phyloP scores from a whole-genome alignment of 2,888 invertebrate species.

The Morpho achilles region DNA sequence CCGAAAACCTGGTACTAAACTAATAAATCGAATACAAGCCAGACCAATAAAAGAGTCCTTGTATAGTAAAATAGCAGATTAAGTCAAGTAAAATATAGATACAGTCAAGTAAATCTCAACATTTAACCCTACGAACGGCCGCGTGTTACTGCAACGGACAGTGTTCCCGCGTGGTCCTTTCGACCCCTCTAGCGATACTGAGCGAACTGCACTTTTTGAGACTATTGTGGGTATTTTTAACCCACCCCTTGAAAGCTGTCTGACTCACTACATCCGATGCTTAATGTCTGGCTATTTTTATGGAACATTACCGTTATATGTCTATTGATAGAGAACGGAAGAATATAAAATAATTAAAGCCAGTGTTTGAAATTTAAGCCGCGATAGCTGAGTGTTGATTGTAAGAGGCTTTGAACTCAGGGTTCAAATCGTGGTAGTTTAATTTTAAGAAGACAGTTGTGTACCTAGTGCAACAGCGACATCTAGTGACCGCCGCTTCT shows the following conservation, averaged over 20 bases:
- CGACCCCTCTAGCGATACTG: constrained; percentile 41
- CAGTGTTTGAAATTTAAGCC: no score
- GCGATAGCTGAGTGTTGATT: no score
- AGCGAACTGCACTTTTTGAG: constrained; percentile 37
- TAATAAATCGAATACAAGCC: no score
- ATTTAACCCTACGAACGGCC: constrained; percentile 9
- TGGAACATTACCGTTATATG: constrained; percentile 7
- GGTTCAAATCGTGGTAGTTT: no score
- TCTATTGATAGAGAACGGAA: constrained; percentile 5
- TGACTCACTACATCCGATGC: constrained; percentile 27
- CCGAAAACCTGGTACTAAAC: no score
- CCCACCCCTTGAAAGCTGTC: constrained; percentile 52
- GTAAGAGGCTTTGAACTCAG: no score
- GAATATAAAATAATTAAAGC: background rate
- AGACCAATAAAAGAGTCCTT: no score
- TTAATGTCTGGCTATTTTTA: constrained; percentile 23
- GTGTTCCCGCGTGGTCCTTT: constrained; percentile 18
- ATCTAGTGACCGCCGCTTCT: no score
- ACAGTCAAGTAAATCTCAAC: constrained; percentile 3
- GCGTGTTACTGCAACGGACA: constrained; percentile 4
- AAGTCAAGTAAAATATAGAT: no score
- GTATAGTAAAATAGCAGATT: no score
- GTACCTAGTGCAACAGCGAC: no score
- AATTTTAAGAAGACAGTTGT: no score
- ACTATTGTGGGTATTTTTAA: constrained; percentile 57